A percentile compares a stretch with the other conserved stretches of the same genome.
Conservation (phyloP, 2,113 vertebrate species). For the Pelusios castaneus region DNA sequence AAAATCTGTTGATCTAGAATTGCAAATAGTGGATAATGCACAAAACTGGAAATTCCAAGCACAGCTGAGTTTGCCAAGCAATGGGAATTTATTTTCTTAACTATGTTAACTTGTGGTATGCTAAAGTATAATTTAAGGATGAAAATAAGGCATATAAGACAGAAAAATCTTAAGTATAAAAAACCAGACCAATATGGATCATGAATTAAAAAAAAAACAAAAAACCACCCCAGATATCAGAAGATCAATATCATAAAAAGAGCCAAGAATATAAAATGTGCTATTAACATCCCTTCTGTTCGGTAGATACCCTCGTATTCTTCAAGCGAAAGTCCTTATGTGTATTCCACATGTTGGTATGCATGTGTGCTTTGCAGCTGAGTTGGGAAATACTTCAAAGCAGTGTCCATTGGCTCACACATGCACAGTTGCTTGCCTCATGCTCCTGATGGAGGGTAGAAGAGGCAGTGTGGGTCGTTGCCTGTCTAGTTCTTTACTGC, state of each 20-base stretch:
- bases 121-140: no score
- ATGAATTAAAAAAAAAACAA: no score
- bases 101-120: no score
- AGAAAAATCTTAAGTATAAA: no score
- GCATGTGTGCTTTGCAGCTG: not conserved
- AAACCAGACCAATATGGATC: no score
- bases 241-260: no score
- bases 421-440: not conserved
- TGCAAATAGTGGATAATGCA: not conserved
- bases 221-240: no score
- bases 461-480: not conserved
- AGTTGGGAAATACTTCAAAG: not conserved
- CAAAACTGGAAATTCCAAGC: not conserved
- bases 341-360: not conserved
- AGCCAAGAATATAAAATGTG: no score
- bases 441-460: not conserved
- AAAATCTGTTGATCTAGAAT: not conserved
- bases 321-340: not conserved
- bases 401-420: not conserved
- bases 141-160: no score
- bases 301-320: not conserved
- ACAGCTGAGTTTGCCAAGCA: not conserved
- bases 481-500: not conserved
- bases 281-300: no score
- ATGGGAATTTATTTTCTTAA: not conserved